Evolutionary conservation across 2,888 invertebrate species (phyloP).

Genomic region (Watsonalla cultraria): DNA sequence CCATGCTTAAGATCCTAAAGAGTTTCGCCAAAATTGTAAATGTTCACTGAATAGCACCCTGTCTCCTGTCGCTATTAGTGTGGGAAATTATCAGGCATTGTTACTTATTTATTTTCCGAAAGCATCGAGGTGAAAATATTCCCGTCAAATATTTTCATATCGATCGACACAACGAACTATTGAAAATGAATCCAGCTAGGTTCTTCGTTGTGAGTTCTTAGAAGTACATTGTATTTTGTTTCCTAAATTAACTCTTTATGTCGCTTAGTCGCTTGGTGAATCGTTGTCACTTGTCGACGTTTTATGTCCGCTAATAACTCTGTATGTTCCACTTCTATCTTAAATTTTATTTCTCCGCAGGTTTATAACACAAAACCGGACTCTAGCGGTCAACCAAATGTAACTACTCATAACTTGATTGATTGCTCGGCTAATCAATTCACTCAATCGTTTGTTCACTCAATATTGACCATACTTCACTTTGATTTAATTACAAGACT

Average conservation of each 20-base stretch:
- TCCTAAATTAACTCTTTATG: slow-evolving; percentile 47
- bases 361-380: slow-evolving; percentile 80
- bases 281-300: slow-evolving; percentile 47
- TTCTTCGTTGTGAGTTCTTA: slow-evolving; percentile 12
- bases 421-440: slow-evolving; percentile 71
- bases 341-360: slow-evolving; percentile 76
- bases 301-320: slow-evolving; percentile 53
- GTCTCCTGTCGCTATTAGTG: slow-evolving; percentile 72
- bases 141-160: slow-evolving; percentile 27
- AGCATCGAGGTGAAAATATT: slow-evolving; percentile 30
- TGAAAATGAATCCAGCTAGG: slow-evolving; percentile 5
- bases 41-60: slow-evolving; percentile 71
- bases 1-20: slow-evolving; percentile 20
- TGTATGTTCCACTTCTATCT: slow-evolving; percentile 68
- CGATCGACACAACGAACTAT: slow-evolving; percentile 29
- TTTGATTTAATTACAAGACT: slow-evolving; percentile 62
- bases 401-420: slow-evolving; percentile 71
- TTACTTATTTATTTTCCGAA: slow-evolving; percentile 33
- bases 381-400: slow-evolving; percentile 78
- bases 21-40: slow-evolving; percentile 44
- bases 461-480: slow-evolving; percentile 70
- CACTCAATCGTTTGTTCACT: slow-evolving; percentile 69
- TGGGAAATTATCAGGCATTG: slow-evolving; percentile 57
- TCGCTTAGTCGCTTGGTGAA: slow-evolving; percentile 62
- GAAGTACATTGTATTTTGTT: slow-evolving; percentile 24